Evolutionary conservation across 1,140 invertebrate species (phyloP).

Genomic region (Ceratoteleas bidentatus): DNA sequence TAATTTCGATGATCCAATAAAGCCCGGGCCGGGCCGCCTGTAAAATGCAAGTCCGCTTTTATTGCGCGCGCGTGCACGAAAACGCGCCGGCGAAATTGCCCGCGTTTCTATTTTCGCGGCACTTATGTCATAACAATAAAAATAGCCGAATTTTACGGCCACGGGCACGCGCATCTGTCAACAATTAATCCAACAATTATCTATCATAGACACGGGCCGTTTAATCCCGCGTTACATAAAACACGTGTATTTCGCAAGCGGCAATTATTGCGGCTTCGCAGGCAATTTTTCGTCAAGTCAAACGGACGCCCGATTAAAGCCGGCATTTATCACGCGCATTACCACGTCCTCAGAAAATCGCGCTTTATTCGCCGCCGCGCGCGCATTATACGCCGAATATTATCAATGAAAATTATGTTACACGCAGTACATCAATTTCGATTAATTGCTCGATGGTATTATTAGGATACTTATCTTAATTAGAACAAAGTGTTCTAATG

Average conservation of each 20-base stretch:
- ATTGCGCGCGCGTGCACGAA: conserved; percentile 23
- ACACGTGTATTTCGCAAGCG: conserved; percentile 33
- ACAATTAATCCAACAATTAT: conserved; percentile 63
- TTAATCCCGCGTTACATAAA: conserved; percentile 44
- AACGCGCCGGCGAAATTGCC: conserved; percentile 38
- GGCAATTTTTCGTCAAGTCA: conserved; percentile 53
- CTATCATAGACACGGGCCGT: conserved; percentile 56
- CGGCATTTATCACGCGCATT: conserved; percentile 43
- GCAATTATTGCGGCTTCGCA: conserved; percentile 49
- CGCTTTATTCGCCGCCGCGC: conserved; percentile 35
- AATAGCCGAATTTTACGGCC: conserved; percentile 59
- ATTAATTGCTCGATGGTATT: conserved; percentile 61
- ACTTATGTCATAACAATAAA: conserved; percentile 61
- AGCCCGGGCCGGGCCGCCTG: conserved; percentile 19
- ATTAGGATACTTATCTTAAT: conserved; percentile 64
- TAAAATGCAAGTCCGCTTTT: conserved; percentile 45
- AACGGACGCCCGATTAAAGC: conserved; percentile 44
- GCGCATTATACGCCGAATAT: conserved; percentile 44
- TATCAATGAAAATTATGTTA: conserved; percentile 58
- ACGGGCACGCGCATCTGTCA: conserved; percentile 48
- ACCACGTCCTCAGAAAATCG: conserved; percentile 42
- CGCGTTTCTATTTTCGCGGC: conserved; percentile 43
- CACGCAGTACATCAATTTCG: conserved; percentile 54
- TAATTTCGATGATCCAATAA: conserved; percentile 35
- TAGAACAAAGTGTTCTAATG: conserved; percentile 62